Base-by-base conservation (phyloP, 2,888 invertebrate genomes). In the Syrista parreyssii region DNA sequence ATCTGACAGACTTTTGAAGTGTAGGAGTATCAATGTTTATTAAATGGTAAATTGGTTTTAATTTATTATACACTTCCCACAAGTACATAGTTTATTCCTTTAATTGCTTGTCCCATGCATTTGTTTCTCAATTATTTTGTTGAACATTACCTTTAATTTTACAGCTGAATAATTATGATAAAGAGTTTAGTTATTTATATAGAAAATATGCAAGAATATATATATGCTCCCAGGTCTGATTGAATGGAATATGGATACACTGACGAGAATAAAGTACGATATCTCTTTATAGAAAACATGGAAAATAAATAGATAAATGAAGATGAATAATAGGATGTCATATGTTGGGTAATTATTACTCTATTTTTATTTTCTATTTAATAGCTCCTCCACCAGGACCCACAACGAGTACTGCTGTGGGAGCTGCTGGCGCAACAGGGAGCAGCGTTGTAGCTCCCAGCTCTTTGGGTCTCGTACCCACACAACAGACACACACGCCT, bases 341-440 rank as follows among this genome's bases (percentile, higher is more conserved):
- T 55, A 55, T 23, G 23, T 23, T 55, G 55, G 55, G 23, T 71
- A 71, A 30, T 72, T 11, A 34, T 68, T 68, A 33, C 0, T 68
- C 11, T 72, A 35, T 76, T 75, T 76, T 73, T 79, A 68, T 74
- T 79, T 73, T 74, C 68, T 76, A n/a, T 78, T 82, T 75, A 33
- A 77, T 84, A 91, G 94, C 94, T 91, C 95, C 94, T 88, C 93
- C 94, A 82, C 88, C 91, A 82, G 87, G 94, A 92, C 87, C 91
- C 79, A 91, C 91, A 79, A 89, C 91, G 77, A 91, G 91, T 81
- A 93, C 92, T 84, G 92, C 93, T 73, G 92, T 92, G 77, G 92
- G 92, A 78, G 90, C 92, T 72, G 91, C 93, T 72, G 93, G 93
- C 79, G 91, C 93, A 40, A 91, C 93, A 31, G 92, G 90, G 90